Evolutionary conservation across 2,113 vertebrate genomes (phyloP), one percentile per base, ranked within the genome.

Genomic region (Odontesthes bonariensis): DNA sequence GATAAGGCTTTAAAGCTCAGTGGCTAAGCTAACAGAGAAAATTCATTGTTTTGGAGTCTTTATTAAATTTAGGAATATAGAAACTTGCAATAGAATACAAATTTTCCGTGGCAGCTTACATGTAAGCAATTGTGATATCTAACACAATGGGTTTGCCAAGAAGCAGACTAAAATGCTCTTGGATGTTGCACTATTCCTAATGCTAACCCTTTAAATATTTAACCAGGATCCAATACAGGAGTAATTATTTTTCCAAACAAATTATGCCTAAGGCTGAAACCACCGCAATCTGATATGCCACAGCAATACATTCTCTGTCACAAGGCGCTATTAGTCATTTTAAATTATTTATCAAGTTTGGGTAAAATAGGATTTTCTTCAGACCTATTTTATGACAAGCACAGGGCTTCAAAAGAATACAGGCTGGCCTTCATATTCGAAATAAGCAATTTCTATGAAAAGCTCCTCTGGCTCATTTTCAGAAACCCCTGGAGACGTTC

Each of bases 241-340:
- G 89, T 93, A 91, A 93, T 94, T 94, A 92, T 93, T 94, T 94
- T 91, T 91, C 91, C 84, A 94, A 94, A 94, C 93, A 94, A 93
- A 93, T 91, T 91, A 91, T n/a, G 86, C 91, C 89, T 73, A 53
- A 22, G 88, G 90, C 90, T 62, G 8, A 92, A 93, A 91, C 85
- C 52, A 35, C 81, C 33, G 81, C 88, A 91, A 91, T 90, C 81
- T 83, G 91, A 94, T 93, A 89, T 82, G 81, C 86, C 87, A 59
- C 75, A 52, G 83, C 63, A 35, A 92, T 92, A 90, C 81, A 90
- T 90, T 86, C 82, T 78, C 79, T 73, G 86, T 92, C 87, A 86
- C 84, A 86, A 75, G 84, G 68, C 69, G 66, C 91, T 91, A 93
- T 94, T 93, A 94, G 91, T 94, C 91, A 92, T 89, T 89, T 89